Conservation (phyloP, 2,113 vertebrate species). For the Platysternon megacephalum region DNA sequence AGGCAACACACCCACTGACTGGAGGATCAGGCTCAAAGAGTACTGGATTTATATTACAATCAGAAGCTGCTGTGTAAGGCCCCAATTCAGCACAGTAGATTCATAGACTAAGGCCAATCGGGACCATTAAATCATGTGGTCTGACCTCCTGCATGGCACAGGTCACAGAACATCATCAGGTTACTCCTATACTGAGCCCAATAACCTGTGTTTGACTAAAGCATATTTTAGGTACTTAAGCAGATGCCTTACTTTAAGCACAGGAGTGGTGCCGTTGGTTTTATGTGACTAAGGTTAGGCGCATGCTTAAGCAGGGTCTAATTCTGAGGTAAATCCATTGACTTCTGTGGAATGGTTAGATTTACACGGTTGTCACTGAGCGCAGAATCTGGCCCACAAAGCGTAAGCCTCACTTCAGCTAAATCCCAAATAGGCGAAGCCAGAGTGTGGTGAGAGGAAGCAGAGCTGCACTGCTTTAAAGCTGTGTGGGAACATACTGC, state of each 20-base stretch:
- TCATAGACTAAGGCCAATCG: neutral
- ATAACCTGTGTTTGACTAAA: neutral
- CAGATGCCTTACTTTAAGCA: neutral
- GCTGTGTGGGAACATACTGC: neutral
- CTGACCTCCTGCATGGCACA: neutral
- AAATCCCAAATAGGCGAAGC: neutral
- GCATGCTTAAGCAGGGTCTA: fast-evolving
- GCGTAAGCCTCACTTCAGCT: neutral
- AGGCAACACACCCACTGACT: neutral
- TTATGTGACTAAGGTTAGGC: neutral
- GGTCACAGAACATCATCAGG: neutral
- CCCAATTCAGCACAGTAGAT: neutral
- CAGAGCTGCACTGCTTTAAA: too few species aligned
- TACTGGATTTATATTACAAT: neutral
- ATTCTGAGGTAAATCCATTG: neutral
- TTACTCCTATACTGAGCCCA: fast-evolving
- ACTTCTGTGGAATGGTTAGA: neutral
- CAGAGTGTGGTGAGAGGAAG: neutral
- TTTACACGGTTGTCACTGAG: neutral
- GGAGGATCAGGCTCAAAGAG: fast-evolving
- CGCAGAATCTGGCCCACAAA: neutral
- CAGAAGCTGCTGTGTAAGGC: neutral
- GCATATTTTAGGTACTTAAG: fast-evolving
- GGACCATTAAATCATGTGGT: neutral
- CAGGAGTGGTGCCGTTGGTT: fast-evolving